phyloP scores from a whole-genome alignment of 1,140 invertebrate species.

The Nasonia giraulti region DNA sequence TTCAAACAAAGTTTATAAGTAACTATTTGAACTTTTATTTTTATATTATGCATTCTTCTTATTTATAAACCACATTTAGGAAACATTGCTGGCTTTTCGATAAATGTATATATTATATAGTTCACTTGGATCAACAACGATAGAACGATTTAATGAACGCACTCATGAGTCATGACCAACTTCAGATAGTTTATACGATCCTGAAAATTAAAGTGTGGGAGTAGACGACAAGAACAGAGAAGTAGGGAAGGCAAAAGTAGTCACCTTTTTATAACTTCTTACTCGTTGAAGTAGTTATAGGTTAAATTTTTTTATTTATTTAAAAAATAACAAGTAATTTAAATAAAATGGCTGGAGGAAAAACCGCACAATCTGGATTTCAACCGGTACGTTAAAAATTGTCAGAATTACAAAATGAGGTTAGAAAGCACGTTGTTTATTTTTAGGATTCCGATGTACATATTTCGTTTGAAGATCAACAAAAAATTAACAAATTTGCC shows the following conservation, averaged over 20 bases:
- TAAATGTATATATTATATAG: too few relatives aligned
- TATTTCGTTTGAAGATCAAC: constrained; percentile 97
- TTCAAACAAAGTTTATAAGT: too few relatives aligned
- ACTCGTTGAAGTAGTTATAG: not conserved
- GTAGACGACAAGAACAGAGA: too few relatives aligned
- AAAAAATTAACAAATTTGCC: constrained; percentile 98
- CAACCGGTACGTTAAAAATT: constrained; percentile 61
- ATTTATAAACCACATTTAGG: too few relatives aligned
- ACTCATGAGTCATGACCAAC: too few relatives aligned
- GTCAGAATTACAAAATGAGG: constrained; percentile 28
- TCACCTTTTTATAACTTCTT: not conserved
- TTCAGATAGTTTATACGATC: too few relatives aligned
- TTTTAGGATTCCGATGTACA: constrained; percentile 91
- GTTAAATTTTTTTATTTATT: not conserved
- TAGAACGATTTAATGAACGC: too few relatives aligned
- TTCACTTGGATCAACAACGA: too few relatives aligned
- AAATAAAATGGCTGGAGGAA: constrained; percentile 63
- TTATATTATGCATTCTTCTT: too few relatives aligned
- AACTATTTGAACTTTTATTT: too few relatives aligned
- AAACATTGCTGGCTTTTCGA: too few relatives aligned
- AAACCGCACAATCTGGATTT: constrained; percentile 65
- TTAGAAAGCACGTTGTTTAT: constrained; percentile 50
- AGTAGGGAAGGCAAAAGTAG: not conserved
- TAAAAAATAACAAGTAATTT: not conserved
- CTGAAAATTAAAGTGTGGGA: too few relatives aligned